Evolutionary conservation across 2,888 invertebrate species (phyloP), one percentile per base, ranked within the genome.

Genomic region (Elysia crispata): DNA sequence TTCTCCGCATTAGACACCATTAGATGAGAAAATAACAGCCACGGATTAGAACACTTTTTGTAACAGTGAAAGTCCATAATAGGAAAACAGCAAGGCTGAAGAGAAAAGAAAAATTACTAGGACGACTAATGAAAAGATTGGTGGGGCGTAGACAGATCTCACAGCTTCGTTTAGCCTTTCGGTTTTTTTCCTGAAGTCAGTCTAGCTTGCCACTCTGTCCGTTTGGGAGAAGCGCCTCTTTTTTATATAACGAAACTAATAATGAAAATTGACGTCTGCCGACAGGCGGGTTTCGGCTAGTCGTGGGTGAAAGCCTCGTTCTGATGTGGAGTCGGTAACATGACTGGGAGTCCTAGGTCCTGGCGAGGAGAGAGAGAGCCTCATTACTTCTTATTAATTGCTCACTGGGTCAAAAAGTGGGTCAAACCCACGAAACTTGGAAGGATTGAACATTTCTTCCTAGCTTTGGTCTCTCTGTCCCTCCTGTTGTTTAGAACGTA

Each of bases 331-430:
- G 77, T 60, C 70, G 49, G 33, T 57, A 25, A 70, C 70, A 11
- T 41, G 5, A 41, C 41, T 41, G 41, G 41, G 41, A 41, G 41
- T 41, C 41, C 41, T 11, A 41, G 41, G 11, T 41, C 41, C 41
- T 3, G 41, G 11, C 41, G 41, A 11, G 5, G 5, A 41, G 5
- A 41, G 5, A 41, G 5, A 41, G 5, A 41, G 5, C 1, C 62
- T 77, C 70, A 77, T 77, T 77, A 77, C 41, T 28, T 54, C 62
- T 70, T 70, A 77, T 77, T 77, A 77, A 77, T 77, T 77, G 77
- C 70, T 72, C 33, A 70, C 60, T 70, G 49, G 72, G 60, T 62
- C 69, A 77, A 70, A 77, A 77, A 72, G 70, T 72, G 28, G 77
- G 77, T 70, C 72, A 57, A 54, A 41, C 23, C 13, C 31, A 49